Conservation (phyloP, 2,113 vertebrate genomes). For the Carassius gibelio region DNA sequence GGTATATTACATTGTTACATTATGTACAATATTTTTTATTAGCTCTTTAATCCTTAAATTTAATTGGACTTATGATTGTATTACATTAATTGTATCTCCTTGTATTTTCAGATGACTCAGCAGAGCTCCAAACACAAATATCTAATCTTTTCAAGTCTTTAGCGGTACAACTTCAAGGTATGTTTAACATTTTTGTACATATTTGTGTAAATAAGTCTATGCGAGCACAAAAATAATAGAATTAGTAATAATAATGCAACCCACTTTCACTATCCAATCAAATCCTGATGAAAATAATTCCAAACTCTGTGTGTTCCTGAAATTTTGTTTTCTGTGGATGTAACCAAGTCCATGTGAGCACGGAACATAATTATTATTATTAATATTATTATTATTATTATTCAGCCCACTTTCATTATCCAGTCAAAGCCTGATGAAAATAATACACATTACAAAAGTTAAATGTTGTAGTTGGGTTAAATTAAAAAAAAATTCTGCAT, state of each 20-base stretch:
- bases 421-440: background rate
- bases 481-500: background rate
- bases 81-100: background rate
- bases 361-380: background rate
- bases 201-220: too few species aligned
- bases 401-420: background rate
- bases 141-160: conserved; percentile 88
- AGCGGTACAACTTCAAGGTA: conserved; percentile 91
- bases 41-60: background rate
- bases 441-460: background rate
- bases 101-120: conserved; percentile 84
- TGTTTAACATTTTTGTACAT: conserved; percentile 33
- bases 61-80: background rate
- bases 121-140: conserved; percentile 90
- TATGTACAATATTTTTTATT: too few species aligned
- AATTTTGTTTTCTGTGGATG: background rate
- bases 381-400: too few species aligned
- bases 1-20: too few species aligned
- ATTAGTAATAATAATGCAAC: too few species aligned
- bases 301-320: too few species aligned
- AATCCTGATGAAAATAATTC: too few species aligned
- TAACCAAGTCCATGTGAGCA: background rate
- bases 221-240: too few species aligned
- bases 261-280: too few species aligned
- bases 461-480: background rate